Evolutionary conservation across 2,888 invertebrate species (phyloP).

Genomic region (Xanthia icteritia): DNA sequence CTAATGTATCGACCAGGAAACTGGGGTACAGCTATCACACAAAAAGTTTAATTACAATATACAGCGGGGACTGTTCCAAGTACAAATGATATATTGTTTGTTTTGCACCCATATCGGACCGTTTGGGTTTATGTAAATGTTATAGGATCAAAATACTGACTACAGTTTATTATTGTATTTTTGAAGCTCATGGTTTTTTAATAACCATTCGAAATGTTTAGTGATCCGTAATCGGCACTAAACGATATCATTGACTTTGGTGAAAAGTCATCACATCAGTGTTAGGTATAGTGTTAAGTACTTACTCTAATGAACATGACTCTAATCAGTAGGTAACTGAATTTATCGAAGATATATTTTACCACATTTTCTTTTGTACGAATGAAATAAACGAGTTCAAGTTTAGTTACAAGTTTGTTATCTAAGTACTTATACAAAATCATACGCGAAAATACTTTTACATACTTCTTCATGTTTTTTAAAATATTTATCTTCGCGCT

Average conservation of each 20-base stretch:
- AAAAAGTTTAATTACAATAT: conserved; percentile 60
- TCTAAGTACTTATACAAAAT: not conserved
- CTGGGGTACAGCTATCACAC: conserved; percentile 6
- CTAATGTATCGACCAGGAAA: conserved; percentile 26
- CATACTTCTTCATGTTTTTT: not conserved
- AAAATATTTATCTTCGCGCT: not conserved
- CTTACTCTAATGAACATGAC: not conserved
- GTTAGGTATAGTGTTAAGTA: not conserved
- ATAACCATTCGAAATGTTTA: not conserved
- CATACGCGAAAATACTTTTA: not conserved
- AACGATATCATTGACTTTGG: not conserved
- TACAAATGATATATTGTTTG: conserved; percentile 45
- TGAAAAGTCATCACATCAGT: not conserved
- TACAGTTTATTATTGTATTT: not conserved
- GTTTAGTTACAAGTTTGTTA: not conserved
- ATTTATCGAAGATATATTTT: not conserved
- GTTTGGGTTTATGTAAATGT: conserved; percentile 15
- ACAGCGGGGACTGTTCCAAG: conserved; percentile 18
- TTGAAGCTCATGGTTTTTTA: not conserved
- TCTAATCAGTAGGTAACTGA: not conserved
- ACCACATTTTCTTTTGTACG: too few relatives aligned
- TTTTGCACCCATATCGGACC: conserved; percentile 6
- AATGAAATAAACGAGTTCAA: not conserved
- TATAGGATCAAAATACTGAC: not conserved
- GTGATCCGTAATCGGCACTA: not conserved